phyloP scores from a whole-genome alignment of 2,888 invertebrate genomes.

The Keiferia lycopersicella region DNA sequence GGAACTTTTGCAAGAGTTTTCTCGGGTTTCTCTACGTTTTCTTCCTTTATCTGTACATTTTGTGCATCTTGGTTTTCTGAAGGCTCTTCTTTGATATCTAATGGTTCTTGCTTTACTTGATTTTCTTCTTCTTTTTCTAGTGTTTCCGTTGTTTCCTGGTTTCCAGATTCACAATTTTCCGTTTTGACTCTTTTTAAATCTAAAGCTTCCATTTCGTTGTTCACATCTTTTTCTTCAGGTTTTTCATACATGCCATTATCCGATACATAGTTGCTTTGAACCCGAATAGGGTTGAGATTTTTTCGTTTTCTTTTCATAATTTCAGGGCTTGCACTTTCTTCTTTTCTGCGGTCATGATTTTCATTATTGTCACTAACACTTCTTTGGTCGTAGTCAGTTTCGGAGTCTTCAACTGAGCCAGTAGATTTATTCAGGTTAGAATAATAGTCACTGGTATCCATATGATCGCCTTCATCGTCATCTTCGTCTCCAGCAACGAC shows the following conservation, averaged over 20 bases:
- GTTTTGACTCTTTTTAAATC: conserved; percentile 68
- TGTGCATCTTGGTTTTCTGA: conserved; percentile 55
- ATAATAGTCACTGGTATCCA: conserved; percentile 72
- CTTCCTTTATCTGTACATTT: conserved; percentile 68
- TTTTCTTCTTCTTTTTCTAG: conserved; percentile 41
- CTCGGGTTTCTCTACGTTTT: conserved; percentile 60
- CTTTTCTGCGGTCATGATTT: conserved; percentile 65
- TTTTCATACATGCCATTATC: conserved; percentile 48
- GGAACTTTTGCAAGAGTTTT: conserved; percentile 46
- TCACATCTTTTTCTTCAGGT: conserved; percentile 44
- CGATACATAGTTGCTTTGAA: conserved; percentile 74
- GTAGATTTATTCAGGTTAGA: conserved; percentile 66
- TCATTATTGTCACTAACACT: conserved; percentile 71
- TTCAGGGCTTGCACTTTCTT: conserved; percentile 75
- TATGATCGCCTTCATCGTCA: conserved; percentile 83
- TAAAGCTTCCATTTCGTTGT: conserved; percentile 55
- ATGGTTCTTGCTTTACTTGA: conserved; percentile 60
- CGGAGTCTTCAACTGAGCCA: conserved; percentile 69
- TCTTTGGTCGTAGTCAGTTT: conserved; percentile 71
- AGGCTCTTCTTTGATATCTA: conserved; percentile 57
- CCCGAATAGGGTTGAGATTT: conserved; percentile 92
- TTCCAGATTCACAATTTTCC: conserved; percentile 45
- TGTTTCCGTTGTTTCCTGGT: conserved; percentile 34
- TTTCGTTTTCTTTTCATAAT: conserved; percentile 92
- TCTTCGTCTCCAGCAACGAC: conserved; percentile 91